These are phyloP conservation scores for Pipistrellus pygmaeus DNA, from an alignment of 2,797 vertebrate genomes.

Conservation along the genomic window DNA sequence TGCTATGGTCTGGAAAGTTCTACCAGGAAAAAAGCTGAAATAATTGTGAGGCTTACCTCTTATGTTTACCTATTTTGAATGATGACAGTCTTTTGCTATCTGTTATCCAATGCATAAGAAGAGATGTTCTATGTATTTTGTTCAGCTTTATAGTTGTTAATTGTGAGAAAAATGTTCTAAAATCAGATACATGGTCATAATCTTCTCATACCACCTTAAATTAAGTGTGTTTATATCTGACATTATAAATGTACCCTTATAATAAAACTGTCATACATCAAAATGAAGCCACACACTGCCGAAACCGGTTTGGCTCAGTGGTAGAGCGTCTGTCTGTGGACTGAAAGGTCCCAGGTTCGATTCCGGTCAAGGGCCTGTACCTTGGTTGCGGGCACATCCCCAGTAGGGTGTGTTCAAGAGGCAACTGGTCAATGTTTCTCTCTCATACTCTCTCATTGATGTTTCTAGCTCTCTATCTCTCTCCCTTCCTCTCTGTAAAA, in stretches of 20 bases:
- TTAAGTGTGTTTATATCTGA: conserved; percentile 55
- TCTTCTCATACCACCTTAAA: background rate
- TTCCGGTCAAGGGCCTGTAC: no score
- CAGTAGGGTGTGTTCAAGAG: no score
- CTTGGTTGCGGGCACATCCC: no score
- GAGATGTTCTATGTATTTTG: background rate
- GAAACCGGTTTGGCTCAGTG: no score
- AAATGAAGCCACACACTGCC: background rate
- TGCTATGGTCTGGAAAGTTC: background rate
- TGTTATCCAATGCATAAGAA: background rate
- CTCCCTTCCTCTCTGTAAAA: no score
- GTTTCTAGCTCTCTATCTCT: no score
- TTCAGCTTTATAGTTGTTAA: background rate
- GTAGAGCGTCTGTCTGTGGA: no score
- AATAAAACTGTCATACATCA: background rate
- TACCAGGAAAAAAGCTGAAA: background rate
- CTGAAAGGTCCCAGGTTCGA: no score
- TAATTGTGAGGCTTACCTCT: background rate
- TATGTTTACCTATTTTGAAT: background rate
- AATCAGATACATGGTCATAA: background rate
- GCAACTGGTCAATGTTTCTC: no score
- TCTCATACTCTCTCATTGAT: no score
- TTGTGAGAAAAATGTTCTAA: background rate
- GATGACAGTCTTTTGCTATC: background rate
- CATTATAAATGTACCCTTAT: conserved; percentile 60